Evolutionary conservation across 2,113 vertebrate species (phyloP).

Genomic region (Columba janthina): DNA sequence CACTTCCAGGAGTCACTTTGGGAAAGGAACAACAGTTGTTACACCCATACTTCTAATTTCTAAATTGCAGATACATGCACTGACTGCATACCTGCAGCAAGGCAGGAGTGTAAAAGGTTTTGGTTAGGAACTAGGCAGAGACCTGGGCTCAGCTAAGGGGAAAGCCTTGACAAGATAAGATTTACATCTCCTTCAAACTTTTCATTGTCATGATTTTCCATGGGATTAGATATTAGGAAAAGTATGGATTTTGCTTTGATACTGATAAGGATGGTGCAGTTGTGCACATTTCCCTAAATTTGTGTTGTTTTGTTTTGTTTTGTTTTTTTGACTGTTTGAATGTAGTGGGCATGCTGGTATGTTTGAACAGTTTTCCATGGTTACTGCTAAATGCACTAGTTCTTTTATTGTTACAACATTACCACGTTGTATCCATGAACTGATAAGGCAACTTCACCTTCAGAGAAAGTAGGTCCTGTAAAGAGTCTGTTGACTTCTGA

Average conservation of each 20-base stretch:
- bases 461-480: background rate
- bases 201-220: background rate
- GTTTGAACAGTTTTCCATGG: background rate
- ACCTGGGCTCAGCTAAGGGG: background rate
- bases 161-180: background rate
- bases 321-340: background rate
- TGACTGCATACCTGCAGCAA: background rate
- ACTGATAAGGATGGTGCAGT: background rate
- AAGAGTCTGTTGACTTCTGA: background rate
- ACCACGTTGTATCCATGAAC: background rate
- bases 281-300: background rate
- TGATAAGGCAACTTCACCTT: background rate
- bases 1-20: background rate
- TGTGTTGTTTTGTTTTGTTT: background rate
- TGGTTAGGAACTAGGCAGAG: background rate
- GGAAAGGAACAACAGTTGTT: background rate
- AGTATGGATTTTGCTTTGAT: background rate
- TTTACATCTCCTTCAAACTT: background rate
- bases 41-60: background rate
- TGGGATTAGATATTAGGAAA: background rate
- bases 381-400: background rate
- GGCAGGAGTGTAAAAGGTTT: background rate
- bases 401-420: background rate
- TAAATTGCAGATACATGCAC: background rate
- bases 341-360: background rate